phyloP scores from a whole-genome alignment of 2,113 vertebrate species.

The Ranitomeya variabilis region DNA sequence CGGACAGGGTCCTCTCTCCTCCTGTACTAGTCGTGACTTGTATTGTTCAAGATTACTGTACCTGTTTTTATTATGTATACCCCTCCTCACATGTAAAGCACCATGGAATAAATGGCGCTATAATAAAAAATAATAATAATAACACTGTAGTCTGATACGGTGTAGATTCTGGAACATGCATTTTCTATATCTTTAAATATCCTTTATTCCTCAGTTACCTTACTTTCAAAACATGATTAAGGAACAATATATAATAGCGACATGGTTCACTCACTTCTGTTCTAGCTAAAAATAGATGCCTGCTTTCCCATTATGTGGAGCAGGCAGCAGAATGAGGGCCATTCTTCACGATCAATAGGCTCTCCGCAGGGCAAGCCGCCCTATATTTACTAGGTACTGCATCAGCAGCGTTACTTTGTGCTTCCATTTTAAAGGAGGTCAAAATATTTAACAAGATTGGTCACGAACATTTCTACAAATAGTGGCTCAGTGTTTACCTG shows the following conservation, averaged over 20 bases:
- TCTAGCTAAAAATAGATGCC: slow-evolving; percentile 38
- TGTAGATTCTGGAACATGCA: neutral
- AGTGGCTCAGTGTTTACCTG: neutral
- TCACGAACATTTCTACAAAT: slow-evolving; percentile 1
- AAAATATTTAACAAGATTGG: slow-evolving; percentile 12
- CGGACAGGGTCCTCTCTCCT: too few species aligned
- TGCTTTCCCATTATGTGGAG: slow-evolving; percentile 24
- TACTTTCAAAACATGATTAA: neutral
- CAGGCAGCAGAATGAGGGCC: slow-evolving; percentile 1
- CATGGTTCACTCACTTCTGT: slow-evolving; percentile 1
- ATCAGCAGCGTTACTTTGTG: neutral
- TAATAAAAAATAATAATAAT: too few species aligned
- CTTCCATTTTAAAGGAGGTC: neutral
- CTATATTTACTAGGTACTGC: slow-evolving; percentile 31
- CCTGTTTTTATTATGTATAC: too few species aligned
- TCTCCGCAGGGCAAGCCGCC: neutral
- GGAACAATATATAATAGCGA: neutral
- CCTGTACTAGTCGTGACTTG: too few species aligned
- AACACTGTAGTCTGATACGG: too few species aligned
- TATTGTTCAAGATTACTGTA: too few species aligned
- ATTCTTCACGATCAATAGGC: slow-evolving; percentile 40
- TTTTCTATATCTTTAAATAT: neutral
- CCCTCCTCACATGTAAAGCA: too few species aligned
- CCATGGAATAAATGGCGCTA: too few species aligned
- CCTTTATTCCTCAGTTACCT: neutral